Evolutionary conservation across 2,888 invertebrate species (phyloP), one percentile per base, ranked within the genome.

Genomic region (Candidula unifasciata): DNA sequence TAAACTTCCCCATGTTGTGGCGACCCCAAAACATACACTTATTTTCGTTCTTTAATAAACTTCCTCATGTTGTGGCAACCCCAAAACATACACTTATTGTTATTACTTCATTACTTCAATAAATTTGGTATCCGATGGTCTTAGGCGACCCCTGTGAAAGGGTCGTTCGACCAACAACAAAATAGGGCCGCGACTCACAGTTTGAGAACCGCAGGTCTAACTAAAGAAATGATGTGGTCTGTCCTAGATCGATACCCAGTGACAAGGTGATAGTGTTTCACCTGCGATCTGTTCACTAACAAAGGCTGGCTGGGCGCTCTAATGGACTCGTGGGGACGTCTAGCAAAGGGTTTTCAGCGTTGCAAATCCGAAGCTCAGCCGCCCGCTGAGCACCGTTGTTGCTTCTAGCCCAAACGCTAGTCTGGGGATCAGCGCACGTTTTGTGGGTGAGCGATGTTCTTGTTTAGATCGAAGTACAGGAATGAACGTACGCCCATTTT

Each of bases 241-340:
- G 2, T 37, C 18, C 18, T 21, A 30, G 54, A 74, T 74, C 74
- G 74, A 74, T 74, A 54, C 52, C 3, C 74, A 30, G 54, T 74
- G 74, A 74, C 74, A 74, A 54, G 54, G 74, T 74, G 74, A 74
- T 74, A 74, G 74, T 52, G 74, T 74, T 74, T 74, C 74, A 74
- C 74, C 74, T 74, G 74, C 33, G 27, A 24, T 27, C 54, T 3
- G 54, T 74, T 52, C 74, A 74, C 27, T 74, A 74, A 54, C 74
- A 74, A 54, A 33, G 74, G 52, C 54, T 21, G 44, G 27, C 52
- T n/a, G 24, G 37, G 8, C 44, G 44, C 73, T 52, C n/a, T 73
- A 73, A 44, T 73, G 73, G n/a, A 73, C 73, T 73, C 44, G 33
- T n/a, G n/a, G 13, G n/a, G 27, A n/a, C 8, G 37, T 73, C 73